Evolutionary conservation across 2,888 invertebrate species (phyloP).

Genomic region (Trachelus troglodyta): DNA sequence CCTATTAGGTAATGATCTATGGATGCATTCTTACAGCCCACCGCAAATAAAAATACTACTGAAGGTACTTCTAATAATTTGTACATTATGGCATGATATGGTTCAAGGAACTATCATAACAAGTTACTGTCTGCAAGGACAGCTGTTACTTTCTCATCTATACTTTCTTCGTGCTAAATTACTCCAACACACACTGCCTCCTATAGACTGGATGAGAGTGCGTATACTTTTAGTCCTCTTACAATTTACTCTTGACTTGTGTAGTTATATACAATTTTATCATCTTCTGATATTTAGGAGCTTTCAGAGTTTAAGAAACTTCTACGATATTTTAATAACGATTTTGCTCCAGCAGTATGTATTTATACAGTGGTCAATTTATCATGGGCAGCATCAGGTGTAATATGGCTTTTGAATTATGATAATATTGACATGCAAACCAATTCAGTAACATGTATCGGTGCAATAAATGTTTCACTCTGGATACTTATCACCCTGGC

Average conservation of each 20-base stretch:
- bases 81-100: conserved; percentile 82
- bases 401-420: conserved; percentile 74
- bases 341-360: conserved; percentile 81
- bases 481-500: conserved; percentile 76
- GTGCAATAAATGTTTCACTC: conserved; percentile 71
- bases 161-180: conserved; percentile 79
- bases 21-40: conserved; percentile 65
- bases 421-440: conserved; percentile 72
- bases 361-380: conserved; percentile 81
- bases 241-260: neutral
- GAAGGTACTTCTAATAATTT: conserved; percentile 74
- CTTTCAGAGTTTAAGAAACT: conserved; percentile 83
- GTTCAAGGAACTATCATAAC: conserved; percentile 85
- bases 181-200: conserved; percentile 77
- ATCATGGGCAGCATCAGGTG: conserved; percentile 78
- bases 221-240: conserved; percentile 27
- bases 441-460: conserved; percentile 72
- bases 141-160: conserved; percentile 80
- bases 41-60: conserved; percentile 67
- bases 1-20: neutral
- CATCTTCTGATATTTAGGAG: conserved; percentile 70
- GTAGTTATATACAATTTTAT: neutral
- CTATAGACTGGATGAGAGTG: conserved; percentile 85
- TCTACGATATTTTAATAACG: conserved; percentile 80
- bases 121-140: conserved; percentile 85